Base-by-base conservation (phyloP, 2,113 vertebrate genomes). In the Nycticorax nycticorax region DNA sequence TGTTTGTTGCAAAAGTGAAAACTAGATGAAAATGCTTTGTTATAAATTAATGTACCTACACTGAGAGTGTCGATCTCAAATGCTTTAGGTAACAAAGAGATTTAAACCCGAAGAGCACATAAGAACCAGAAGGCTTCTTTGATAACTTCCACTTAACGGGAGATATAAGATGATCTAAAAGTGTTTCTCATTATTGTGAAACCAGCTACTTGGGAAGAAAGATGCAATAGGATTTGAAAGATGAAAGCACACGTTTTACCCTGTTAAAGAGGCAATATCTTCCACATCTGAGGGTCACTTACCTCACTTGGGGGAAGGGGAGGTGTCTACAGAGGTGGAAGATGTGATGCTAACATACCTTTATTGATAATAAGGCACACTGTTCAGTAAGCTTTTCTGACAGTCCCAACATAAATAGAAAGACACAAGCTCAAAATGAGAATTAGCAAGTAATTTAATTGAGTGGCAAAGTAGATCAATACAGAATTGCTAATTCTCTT, bases 401-500 rank as follows among this genome's bases (percentile, higher is more conserved):
- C 47, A 63, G 39, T 50, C 39, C 20, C 59, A 57, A 90, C 13
- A 85, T 14, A 66, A 89, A 75, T 33, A 62, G 69, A 80, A 85
- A 89, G 48, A 59, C 39, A 48, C 12, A 76, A 75, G 28, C 32
- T 88, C 55, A 90, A 93, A 93, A 90, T 67, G 78, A 93, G 80
- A 89, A 81, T 89, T 94, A 92, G 55, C 32, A 60, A 80, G n/a
- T 87, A 85, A 92, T 95, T 89, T 79, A 85, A 79, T 47, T 92
- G 66, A 90, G 66, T 85, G 66, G 41, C 33, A 83, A 95, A 94
- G 55, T 35, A 80, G 53, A 94, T 96, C 93, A 90, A 95, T 92
- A 85, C 2, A 33, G 50, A 80, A 91, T 71, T 77, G 43, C 37
- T 94, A 87, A 91, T 96, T 95, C 30, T 91, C 66, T 88, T 89